phyloP scores from a whole-genome alignment of 2,113 vertebrate genomes.

The Passer domesticus region DNA sequence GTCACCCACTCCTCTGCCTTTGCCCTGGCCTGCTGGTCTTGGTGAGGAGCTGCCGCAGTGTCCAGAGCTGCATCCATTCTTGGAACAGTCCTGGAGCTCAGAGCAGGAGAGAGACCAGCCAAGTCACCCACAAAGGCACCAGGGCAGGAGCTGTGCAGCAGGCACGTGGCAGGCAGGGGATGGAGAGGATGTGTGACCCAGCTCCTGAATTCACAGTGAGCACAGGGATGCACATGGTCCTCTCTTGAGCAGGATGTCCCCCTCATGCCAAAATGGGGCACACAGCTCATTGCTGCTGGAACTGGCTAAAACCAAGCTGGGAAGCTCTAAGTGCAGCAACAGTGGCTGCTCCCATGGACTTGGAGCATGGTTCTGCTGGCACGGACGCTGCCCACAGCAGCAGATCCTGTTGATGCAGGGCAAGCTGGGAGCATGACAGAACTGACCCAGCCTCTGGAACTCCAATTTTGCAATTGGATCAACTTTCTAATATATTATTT shows the following conservation, averaged over 20 bases:
- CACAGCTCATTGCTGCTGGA: not conserved
- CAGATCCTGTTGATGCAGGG: not conserved
- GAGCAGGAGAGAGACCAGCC: not conserved
- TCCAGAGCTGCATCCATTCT: not conserved
- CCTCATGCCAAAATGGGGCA: not conserved
- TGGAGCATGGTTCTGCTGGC: fast-evolving
- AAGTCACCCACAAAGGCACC: not conserved
- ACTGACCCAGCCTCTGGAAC: not conserved
- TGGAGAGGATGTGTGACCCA: fast-evolving
- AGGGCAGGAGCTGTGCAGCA: not conserved
- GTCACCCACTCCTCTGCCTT: not conserved
- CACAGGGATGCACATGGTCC: not conserved
- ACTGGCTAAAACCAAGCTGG: not conserved
- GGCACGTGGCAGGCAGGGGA: fast-evolving
- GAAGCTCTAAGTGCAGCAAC: not conserved
- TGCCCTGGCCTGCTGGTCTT: not conserved
- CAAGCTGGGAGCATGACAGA: fast-evolving
- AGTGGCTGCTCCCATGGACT: fast-evolving
- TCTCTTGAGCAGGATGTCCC: not conserved
- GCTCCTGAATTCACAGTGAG: fast-evolving
- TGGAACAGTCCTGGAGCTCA: not conserved
- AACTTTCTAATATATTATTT: not conserved
- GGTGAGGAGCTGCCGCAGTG: fast-evolving
- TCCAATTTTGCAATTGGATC: not conserved
- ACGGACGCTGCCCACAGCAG: fast-evolving